Percentiles rank a stretch among this genome's conserved stretches.
Conservation (phyloP, 2,888 invertebrate genomes). For the Pharmacophagus antenor region DNA sequence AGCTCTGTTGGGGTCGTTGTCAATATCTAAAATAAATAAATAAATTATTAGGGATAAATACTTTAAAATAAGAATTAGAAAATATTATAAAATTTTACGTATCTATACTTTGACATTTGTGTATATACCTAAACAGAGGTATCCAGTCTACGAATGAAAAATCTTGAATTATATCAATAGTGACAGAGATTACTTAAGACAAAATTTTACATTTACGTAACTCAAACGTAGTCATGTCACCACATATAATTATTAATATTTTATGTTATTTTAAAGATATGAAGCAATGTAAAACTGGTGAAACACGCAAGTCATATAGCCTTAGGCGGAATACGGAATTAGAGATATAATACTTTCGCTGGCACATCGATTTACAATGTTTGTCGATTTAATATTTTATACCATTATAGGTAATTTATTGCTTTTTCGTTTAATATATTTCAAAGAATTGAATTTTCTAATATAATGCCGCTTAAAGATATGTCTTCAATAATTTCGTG, state of each 20-base stretch:
- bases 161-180: too few relatives aligned
- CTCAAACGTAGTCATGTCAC: too few relatives aligned
- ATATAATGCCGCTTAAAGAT: too few relatives aligned
- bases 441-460: not conserved
- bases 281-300: conserved; percentile 18
- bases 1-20: conserved; percentile 95
- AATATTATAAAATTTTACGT: conserved; percentile 1
- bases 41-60: conserved; percentile 11
- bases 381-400: not conserved
- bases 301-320: conserved; percentile 20
- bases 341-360: conserved; percentile 77
- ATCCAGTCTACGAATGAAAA: too few relatives aligned
- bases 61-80: not conserved
- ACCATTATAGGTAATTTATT: not conserved
- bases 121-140: too few relatives aligned
- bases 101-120: conserved; percentile 6
- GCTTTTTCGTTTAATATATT: not conserved
- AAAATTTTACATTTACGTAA: too few relatives aligned
- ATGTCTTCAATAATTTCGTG: too few relatives aligned
- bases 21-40: conserved; percentile 86
- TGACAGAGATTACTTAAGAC: too few relatives aligned
- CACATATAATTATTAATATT: not conserved
- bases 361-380: conserved; percentile 29
- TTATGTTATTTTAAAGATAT: conserved; percentile 14
- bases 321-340: conserved; percentile 44